Conservation (phyloP, 2,797 vertebrate genomes). For the Nannoperca obscura region DNA sequence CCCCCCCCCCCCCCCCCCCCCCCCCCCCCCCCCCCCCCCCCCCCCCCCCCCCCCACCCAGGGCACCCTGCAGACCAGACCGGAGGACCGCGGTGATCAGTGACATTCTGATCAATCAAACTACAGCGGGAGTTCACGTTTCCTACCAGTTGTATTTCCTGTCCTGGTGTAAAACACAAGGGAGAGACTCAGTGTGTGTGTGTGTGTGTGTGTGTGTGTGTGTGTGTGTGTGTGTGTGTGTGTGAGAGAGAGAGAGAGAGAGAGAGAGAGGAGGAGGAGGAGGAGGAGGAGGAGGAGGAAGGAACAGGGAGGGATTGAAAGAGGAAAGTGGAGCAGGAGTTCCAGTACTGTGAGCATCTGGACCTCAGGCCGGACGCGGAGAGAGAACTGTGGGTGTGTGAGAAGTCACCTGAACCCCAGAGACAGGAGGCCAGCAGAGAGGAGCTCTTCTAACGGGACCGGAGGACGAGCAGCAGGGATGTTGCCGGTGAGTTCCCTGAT, state of each 20-base stretch:
- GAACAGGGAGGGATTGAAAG: conserved; percentile 64
- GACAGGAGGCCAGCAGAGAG: neutral
- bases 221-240: no score
- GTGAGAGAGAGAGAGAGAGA: neutral
- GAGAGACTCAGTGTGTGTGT: neutral
- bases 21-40: no score
- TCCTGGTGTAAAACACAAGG: neutral
- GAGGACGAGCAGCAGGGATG: conserved; percentile 61
- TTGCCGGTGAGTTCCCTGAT: conserved; percentile 76
- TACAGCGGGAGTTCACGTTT: neutral
- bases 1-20: no score
- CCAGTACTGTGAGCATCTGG: conserved; percentile 62
- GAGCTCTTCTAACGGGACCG: conserved; percentile 36
- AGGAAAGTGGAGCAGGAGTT: conserved; percentile 65
- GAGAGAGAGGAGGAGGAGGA: conserved; percentile 62
- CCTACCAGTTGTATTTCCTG: conserved; percentile 18
- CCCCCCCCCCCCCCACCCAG: no score
- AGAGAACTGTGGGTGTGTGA: conserved; percentile 20
- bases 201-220: neutral
- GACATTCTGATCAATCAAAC: conserved; percentile 7
- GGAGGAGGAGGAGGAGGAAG: no score
- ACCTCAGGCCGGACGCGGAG: conserved; percentile 17
- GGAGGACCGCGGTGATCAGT: conserved; percentile 29
- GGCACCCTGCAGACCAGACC: conserved; percentile 44
- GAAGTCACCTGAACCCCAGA: neutral